A percentile compares a stretch with the other conserved stretches of the same genome.
phyloP scores from a whole-genome alignment of 2,797 vertebrate genomes.

The Brachymystax lenok region DNA sequence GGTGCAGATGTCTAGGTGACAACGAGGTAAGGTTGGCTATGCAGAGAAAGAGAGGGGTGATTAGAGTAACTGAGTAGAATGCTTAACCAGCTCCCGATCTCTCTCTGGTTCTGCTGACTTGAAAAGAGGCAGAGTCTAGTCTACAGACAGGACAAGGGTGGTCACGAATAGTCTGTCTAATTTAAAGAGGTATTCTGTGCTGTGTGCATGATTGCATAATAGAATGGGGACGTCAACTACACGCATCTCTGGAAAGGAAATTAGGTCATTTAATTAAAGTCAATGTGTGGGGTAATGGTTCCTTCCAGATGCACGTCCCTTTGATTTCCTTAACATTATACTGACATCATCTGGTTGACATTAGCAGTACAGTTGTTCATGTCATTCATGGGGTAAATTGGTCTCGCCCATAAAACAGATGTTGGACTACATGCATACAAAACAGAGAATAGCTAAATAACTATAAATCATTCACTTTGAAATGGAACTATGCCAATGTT shows the following conservation, averaged over 20 bases:
- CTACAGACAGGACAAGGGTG: neutral
- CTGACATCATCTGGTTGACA: neutral
- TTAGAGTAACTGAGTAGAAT: neutral
- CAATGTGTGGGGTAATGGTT: neutral
- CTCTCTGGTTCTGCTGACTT: neutral
- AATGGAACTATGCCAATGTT: neutral
- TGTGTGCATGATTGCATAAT: neutral
- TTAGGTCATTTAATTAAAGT: neutral
- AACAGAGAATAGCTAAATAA: neutral
- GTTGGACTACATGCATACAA: neutral
- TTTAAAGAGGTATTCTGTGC: neutral
- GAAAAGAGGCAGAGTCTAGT: neutral
- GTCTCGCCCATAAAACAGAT: neutral
- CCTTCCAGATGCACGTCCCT: neutral
- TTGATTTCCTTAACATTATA: neutral
- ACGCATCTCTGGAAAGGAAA: neutral
- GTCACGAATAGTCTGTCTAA: neutral
- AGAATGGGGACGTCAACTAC: neutral
- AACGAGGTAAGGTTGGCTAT: neutral
- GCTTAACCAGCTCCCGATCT: neutral
- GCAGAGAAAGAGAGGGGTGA: conserved; percentile 10
- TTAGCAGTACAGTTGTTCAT: neutral
- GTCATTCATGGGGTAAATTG: neutral
- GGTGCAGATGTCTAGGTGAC: neutral
- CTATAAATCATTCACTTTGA: neutral